Evolutionary conservation across 2,113 vertebrate genomes (phyloP).

Genomic region (Zosterops pallidus): DNA sequence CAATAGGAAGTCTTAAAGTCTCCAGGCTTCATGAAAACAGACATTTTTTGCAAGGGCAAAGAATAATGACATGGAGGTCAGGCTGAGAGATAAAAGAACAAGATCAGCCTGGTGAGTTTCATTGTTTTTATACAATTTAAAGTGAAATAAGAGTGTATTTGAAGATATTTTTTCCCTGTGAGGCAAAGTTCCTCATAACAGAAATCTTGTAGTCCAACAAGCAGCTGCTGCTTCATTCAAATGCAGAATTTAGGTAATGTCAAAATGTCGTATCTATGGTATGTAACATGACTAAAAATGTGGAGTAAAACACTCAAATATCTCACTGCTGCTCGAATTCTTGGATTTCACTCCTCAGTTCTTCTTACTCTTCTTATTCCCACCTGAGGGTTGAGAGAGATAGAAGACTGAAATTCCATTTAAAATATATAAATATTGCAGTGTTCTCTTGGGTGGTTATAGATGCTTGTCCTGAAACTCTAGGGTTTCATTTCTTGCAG

Average conservation of each 20-base stretch:
- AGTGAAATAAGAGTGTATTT: background rate
- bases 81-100: background rate
- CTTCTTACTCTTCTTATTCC: background rate
- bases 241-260: background rate
- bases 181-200: background rate
- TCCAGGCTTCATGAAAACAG: background rate
- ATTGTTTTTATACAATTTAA: background rate
- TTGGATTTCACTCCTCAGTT: background rate
- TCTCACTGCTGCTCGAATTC: background rate
- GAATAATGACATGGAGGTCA: background rate
- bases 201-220: background rate
- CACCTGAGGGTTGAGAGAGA: background rate
- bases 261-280: background rate
- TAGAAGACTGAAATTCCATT: slow-evolving; percentile 2
- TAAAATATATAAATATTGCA: slow-evolving; percentile 54
- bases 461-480: slow-evolving; percentile 33
- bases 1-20: background rate
- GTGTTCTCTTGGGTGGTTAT: slow-evolving; percentile 4
- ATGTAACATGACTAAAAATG: background rate
- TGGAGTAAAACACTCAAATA: background rate
- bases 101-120: background rate
- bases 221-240: background rate
- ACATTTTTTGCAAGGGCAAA: background rate
- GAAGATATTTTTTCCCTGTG: background rate
- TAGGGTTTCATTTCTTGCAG: slow-evolving; percentile 17